Base-by-base conservation (phyloP, 2,888 invertebrate genomes). In the Phyllotreta striolata region DNA sequence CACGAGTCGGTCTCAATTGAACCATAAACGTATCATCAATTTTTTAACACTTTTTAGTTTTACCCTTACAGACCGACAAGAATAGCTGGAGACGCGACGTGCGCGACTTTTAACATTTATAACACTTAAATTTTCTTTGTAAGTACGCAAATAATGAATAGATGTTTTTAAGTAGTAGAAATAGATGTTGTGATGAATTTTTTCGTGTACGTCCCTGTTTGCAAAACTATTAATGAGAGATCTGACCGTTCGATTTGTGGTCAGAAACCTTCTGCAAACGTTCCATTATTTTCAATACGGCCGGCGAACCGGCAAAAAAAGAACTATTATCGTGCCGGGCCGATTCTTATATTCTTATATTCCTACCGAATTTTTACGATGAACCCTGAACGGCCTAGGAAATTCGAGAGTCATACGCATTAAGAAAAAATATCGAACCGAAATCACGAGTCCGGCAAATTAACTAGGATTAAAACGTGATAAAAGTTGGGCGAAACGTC, bases 401-500 rank as follows among this genome's bases (percentile, higher is more conserved):
- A 68, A 68, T 64, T 68, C 51, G 66, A 67, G 67, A 67, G 66
- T 63, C 66, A 61, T 59, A 43, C 55, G 44, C 55, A 60, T 66
- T 68, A 68, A 66, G 63, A 61, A 55, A 68, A 66, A 63, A 62
- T 60, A 61, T 56, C 43, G 56, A 54, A 41, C 46, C 12, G 59
- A 62, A 64, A 68, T 68, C 68, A 68, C 64, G 68, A 64, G 66
- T 64, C 54, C 56, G 56, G 12, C 37, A 65, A 67, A 67, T 67
- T 63, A 67, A 62, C 61, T 54, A 61, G 67, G 68, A 68, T 68
- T 68, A 68, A 68, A 68, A 68, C 41, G 68, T 52, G 51, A 62
- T 68, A 68, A 68, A 68, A 66, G 38, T 55, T 63, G 6, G 7
- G 10, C 12, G 37, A 38, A 39, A 52, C 52, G 39, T 8, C 34